phyloP scores from a whole-genome alignment of 2,888 invertebrate genomes.

The Patella ulyssiponensis region DNA sequence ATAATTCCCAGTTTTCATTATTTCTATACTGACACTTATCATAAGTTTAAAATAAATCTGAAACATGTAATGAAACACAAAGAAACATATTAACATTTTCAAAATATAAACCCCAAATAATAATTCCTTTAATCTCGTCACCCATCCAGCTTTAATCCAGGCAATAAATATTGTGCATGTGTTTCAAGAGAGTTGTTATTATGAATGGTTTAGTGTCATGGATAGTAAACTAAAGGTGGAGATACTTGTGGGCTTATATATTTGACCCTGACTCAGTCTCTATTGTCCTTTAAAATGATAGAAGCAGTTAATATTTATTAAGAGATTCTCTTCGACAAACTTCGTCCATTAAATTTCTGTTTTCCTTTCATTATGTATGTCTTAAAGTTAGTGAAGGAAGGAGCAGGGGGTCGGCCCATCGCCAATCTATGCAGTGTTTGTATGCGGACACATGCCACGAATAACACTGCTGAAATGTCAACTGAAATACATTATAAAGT shows the following conservation, averaged over 20 bases:
- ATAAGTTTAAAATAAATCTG: too few relatives aligned
- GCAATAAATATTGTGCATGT: too few relatives aligned
- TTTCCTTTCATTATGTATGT: neutral
- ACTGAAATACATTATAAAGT: neutral
- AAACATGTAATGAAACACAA: too few relatives aligned
- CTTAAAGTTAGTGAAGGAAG: neutral
- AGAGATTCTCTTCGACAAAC: constrained; percentile 4
- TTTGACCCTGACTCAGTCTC: neutral
- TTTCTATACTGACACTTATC: too few relatives aligned
- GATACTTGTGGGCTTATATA: neutral
- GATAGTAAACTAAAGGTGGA: neutral
- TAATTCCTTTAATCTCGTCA: too few relatives aligned
- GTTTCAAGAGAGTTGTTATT: neutral
- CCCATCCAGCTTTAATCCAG: too few relatives aligned
- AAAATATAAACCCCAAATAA: too few relatives aligned
- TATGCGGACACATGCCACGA: neutral
- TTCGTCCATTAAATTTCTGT: constrained; percentile 8
- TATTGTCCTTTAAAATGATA: neutral
- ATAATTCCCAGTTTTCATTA: too few relatives aligned
- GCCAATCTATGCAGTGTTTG: neutral
- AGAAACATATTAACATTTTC: too few relatives aligned
- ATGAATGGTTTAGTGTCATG: neutral
- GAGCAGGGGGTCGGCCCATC: constrained; percentile 1
- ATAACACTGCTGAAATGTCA: neutral
- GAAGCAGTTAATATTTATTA: constrained; percentile 7